Evolutionary conservation across 2,113 vertebrate species (phyloP), one percentile per base, ranked within the genome.

Genomic region (Sapajus apella): DNA sequence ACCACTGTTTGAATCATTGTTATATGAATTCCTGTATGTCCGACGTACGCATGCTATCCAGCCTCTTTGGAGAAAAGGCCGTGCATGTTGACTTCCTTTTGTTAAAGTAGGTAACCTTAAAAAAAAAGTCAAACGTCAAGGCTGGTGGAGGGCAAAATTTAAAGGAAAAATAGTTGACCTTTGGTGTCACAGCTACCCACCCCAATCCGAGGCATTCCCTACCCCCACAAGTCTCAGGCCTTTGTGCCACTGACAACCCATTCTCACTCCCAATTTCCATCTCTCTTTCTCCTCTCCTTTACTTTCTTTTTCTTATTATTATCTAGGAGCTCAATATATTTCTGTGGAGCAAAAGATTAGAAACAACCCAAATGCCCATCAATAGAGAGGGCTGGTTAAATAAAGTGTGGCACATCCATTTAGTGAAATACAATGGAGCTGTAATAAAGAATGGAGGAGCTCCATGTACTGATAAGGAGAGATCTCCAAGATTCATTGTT

Each of bases 291-390:
- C 80, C 43, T 55, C 12, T 90, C 37, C 35, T 18, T 95, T 94
- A 91, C 35, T 96, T 72, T 80, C 73, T 82, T 79, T 85, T 90
- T 47, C 91, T 90, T 81, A 8, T 87, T 94, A 68, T 95, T 94
- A 92, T 97, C 83, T 93, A 73, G 76, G 87, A 93, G 83, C 90
- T 84, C 70, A 95, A 87, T 90, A 11, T 14, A 84, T 90, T 87
- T 76, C 92, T 96, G 76, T 73, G 75, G 96, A 95, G 95, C 56
- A 27, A 91, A 96, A 96, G 96, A 93, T 97, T 87, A 97, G 82
- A 94, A 89, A 91, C 88, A 91, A 93, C 79, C 80, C 83, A 84
- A 90, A 75, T 72, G 75, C 50, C 95, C 70, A 91, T 97, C 95
- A 96, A 6, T 84, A 93, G 92, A 93, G 76, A 92, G 35, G 84